phyloP scores from a whole-genome alignment of 2,888 invertebrate species.

The Drosophila vallismaia region DNA sequence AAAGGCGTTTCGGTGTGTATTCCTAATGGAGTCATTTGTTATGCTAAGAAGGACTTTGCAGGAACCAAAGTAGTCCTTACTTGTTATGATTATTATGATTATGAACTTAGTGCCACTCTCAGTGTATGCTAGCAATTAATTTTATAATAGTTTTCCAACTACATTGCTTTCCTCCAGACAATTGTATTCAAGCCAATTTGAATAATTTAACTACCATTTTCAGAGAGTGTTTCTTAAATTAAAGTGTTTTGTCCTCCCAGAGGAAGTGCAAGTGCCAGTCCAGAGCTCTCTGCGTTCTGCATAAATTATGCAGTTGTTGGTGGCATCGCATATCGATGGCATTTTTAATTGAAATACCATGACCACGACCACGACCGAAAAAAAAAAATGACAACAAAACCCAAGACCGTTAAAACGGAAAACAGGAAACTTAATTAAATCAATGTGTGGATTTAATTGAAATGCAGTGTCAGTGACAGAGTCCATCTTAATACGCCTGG shows the following conservation, averaged over 20 bases:
- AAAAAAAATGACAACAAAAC: neutral
- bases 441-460: conserved; percentile 72
- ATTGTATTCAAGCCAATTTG: conserved; percentile 6
- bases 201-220: conserved; percentile 1
- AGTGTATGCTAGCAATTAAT: conserved; percentile 7
- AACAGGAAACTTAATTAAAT: conserved; percentile 64
- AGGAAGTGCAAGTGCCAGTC: conserved; percentile 12
- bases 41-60: conserved; percentile 1
- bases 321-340: conserved; percentile 65
- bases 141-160: neutral
- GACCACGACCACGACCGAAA: neutral
- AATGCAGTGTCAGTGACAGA: conserved; percentile 39
- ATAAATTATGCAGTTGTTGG: conserved; percentile 61
- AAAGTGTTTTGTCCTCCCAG: conserved; percentile 5
- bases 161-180: neutral
- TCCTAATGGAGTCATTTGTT: conserved; percentile 32
- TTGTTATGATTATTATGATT: neutral
- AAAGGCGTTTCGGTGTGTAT: conserved; percentile 6
- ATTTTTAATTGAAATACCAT: conserved; percentile 66
- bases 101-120: conserved; percentile 1
- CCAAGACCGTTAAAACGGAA: conserved; percentile 13
- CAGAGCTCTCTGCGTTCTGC: conserved; percentile 33
- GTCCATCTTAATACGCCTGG: conserved; percentile 30
- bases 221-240: neutral
- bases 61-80: neutral